Evolutionary conservation across 2,113 vertebrate genomes (phyloP).

Genomic region (Neoarius graeffei): DNA sequence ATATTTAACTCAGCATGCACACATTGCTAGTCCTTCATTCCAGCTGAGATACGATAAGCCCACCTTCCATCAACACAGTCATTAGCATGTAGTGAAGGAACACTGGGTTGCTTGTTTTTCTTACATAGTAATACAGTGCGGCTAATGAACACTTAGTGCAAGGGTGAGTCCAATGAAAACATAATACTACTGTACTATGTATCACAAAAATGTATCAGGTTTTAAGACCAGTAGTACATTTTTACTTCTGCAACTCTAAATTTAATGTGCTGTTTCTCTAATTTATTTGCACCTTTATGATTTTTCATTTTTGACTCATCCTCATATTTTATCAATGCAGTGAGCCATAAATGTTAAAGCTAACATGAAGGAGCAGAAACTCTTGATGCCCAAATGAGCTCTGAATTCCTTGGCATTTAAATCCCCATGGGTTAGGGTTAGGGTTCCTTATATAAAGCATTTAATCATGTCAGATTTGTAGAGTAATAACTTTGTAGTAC

Average conservation of each 20-base stretch:
- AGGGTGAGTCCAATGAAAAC: neutral
- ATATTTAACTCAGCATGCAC: slow-evolving; percentile 19
- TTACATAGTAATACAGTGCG: neutral
- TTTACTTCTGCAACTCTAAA: neutral
- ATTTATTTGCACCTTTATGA: neutral
- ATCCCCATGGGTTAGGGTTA: neutral
- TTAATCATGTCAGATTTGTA: neutral
- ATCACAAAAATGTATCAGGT: neutral
- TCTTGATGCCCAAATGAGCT: neutral
- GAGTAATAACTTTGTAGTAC: neutral
- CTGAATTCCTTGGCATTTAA: neutral
- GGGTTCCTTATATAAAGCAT: neutral
- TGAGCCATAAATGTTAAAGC: neutral
- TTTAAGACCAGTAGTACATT: neutral
- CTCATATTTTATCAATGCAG: neutral
- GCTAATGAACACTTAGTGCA: neutral
- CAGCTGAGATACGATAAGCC: neutral
- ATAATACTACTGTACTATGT: neutral
- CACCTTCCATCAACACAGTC: slow-evolving; percentile 11
- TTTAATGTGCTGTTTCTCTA: neutral
- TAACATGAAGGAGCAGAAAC: neutral
- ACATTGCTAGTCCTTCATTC: neutral
- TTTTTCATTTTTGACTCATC: neutral
- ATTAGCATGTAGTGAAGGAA: neutral
- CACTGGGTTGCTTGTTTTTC: neutral